These are phyloP conservation scores for Sycophila texana DNA, from an alignment of 2,888 invertebrate species.

Conservation along the genomic window DNA sequence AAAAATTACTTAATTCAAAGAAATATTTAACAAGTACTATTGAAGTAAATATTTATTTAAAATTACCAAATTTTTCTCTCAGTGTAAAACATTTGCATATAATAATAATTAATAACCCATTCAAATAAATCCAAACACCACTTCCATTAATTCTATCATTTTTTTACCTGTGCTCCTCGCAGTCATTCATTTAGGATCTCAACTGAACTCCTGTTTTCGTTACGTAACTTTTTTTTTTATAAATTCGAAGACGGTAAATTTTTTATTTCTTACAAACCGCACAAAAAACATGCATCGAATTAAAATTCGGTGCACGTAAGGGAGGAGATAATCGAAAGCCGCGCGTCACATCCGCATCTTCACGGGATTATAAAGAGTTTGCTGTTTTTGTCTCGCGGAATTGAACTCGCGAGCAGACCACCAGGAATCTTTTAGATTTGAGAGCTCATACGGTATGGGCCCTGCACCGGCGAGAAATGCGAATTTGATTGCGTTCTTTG, in stretches of 20 bases:
- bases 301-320: background rate
- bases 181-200: background rate
- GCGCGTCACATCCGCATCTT: conserved; percentile 47
- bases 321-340: conserved; percentile 23
- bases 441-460: conserved; percentile 24
- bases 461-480: conserved; percentile 17
- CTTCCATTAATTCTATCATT: conserved; percentile 4
- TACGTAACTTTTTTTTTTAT: background rate
- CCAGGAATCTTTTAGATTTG: conserved; percentile 16
- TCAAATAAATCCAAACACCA: background rate
- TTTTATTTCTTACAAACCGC: background rate
- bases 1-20: too few species aligned
- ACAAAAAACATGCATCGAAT: background rate
- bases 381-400: background rate
- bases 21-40: too few species aligned
- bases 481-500: conserved; percentile 46
- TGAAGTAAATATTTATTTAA: too few species aligned
- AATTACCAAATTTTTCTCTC: too few species aligned
- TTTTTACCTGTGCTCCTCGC: conserved; percentile 1
- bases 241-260: background rate
- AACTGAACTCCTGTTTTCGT: background rate
- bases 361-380: conserved; percentile 43
- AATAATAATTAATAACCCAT: conserved; percentile 69
- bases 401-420: background rate
- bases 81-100: conserved; percentile 71